Evolutionary conservation across 2,113 vertebrate genomes (phyloP).

Genomic region (Pristiophorus japonicus): DNA sequence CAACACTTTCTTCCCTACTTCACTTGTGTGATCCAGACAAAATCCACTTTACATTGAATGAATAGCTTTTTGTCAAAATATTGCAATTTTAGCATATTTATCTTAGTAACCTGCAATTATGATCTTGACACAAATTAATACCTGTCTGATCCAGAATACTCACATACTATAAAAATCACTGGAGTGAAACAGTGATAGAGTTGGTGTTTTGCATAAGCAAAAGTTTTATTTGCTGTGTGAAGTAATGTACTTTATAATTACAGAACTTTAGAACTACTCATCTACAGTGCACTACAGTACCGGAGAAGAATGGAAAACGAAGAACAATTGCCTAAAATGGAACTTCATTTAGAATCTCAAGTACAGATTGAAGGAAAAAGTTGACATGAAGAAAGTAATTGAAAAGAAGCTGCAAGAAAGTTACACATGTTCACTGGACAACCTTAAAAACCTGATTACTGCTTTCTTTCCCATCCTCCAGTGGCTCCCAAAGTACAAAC

Average conservation of each 20-base stretch:
- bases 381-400: conserved; percentile 50
- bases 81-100: conserved; percentile 32
- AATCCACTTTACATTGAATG: conserved; percentile 13
- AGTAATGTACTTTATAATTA: not conserved
- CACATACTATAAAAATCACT: not conserved
- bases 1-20: conserved; percentile 18
- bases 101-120: conserved; percentile 6
- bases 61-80: conserved; percentile 16
- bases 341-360: conserved; percentile 37
- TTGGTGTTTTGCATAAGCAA: not conserved
- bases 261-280: conserved; percentile 30
- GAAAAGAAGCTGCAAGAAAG: conserved; percentile 59
- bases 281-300: not conserved
- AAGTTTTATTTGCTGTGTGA: not conserved
- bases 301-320: conserved; percentile 11
- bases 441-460: conserved; percentile 55
- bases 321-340: conserved; percentile 8
- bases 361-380: conserved; percentile 55
- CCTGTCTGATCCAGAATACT: conserved; percentile 4
- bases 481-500: conserved; percentile 84
- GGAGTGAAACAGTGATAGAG: not conserved
- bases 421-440: conserved; percentile 59
- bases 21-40: not conserved
- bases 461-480: conserved; percentile 72
- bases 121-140: conserved; percentile 23